Evolutionary conservation across 2,888 invertebrate genomes (phyloP).

Genomic region (Acronicta leporina): DNA sequence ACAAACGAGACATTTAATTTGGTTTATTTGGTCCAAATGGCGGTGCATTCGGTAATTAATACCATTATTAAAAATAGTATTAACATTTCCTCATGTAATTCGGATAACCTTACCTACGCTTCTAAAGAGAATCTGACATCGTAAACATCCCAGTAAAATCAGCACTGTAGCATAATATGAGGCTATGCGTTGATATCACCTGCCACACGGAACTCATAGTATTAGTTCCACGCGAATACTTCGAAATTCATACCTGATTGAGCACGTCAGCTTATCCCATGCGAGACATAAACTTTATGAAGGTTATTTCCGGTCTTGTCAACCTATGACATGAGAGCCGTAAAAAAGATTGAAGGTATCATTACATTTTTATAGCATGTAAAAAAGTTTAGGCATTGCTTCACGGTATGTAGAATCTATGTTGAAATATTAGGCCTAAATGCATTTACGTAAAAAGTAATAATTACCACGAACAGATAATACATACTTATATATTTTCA

Average conservation of each 20-base stretch:
- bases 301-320: constrained; percentile 26
- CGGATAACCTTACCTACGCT: no score
- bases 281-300: constrained; percentile 30
- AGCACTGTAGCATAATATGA: not conserved
- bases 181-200: constrained; percentile 8
- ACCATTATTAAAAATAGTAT: no score
- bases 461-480: no score
- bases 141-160: not conserved
- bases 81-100: no score
- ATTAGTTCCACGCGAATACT: constrained; percentile 36
- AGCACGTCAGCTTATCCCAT: constrained; percentile 29
- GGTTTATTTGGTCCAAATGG: no score
- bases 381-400: constrained; percentile 5
- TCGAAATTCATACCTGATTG: constrained; percentile 39
- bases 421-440: no score
- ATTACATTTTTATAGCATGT: constrained; percentile 18
- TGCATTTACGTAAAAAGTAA: no score
- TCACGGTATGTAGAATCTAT: constrained; percentile 2
- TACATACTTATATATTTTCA: no score
- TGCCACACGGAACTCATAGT: constrained; percentile 11
- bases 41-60: no score
- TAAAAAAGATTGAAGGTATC: constrained; percentile 28
- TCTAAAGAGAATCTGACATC: no score
- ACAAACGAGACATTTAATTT: no score
- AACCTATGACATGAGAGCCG: constrained; percentile 17